Conservation (phyloP, 2,113 vertebrate genomes). For the Ictalurus punctatus region DNA sequence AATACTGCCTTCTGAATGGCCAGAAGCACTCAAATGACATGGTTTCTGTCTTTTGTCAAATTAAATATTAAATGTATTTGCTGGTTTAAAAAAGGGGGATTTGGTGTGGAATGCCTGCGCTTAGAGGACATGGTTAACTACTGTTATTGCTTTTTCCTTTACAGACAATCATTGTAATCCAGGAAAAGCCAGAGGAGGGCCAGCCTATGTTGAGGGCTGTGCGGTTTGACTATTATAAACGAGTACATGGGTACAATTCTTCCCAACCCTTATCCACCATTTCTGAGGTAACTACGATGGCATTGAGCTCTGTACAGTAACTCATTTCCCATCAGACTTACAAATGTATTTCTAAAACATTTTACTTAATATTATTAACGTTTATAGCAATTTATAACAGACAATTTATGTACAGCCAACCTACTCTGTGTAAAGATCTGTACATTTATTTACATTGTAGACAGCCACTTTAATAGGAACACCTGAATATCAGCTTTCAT, state of each 20-base stretch:
- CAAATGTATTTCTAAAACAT: background rate
- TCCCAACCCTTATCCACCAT: background rate
- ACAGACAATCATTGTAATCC: background rate
- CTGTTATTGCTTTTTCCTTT: background rate
- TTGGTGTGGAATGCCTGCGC: background rate
- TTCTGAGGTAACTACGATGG: background rate
- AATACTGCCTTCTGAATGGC: background rate
- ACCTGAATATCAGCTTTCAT: too few relatives aligned
- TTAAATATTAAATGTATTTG: background rate
- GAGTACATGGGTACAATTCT: background rate
- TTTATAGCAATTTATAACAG: background rate
- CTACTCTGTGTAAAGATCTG: background rate
- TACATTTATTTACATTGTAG: background rate
- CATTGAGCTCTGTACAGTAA: background rate
- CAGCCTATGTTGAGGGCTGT: background rate
- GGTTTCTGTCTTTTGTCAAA: background rate
- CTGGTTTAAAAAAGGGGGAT: background rate
- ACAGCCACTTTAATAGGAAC: too few relatives aligned
- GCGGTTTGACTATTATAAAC: background rate
- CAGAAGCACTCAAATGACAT: background rate
- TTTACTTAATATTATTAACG: background rate
- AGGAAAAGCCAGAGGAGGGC: background rate
- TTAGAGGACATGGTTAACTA: background rate
- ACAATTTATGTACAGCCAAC: background rate
- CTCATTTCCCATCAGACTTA: background rate